These are phyloP conservation scores for Otus sunia DNA, from an alignment of 2,113 vertebrate species.

Conservation along the genomic window DNA sequence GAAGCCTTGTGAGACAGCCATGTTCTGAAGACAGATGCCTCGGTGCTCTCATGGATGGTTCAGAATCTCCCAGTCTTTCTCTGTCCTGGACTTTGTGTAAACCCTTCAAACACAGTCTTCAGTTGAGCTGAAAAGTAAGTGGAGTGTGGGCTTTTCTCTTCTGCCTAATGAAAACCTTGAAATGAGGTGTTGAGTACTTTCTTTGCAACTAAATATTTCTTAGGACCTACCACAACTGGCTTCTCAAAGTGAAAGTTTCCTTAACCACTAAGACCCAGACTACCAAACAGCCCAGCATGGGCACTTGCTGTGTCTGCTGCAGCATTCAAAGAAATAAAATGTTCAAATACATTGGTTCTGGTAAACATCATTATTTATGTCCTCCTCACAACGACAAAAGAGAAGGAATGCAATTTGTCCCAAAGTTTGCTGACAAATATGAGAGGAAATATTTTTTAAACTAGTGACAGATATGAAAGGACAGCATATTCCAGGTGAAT, in stretches of 20 bases:
- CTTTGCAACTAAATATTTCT: neutral
- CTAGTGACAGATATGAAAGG: conserved; percentile 27
- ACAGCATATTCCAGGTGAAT: conserved; percentile 43
- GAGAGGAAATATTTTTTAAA: conserved; percentile 21
- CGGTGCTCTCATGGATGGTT: fast-evolving
- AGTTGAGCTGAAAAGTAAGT: neutral
- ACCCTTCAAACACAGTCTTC: neutral
- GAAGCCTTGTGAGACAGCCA: neutral
- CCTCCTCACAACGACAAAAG: neutral
- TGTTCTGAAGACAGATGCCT: neutral
- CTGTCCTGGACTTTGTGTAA: neutral
- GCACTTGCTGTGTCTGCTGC: neutral
- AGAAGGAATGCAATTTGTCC: neutral
- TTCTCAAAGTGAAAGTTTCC: neutral
- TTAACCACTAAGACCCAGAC: neutral
- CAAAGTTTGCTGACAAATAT: neutral
- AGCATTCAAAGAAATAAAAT: neutral
- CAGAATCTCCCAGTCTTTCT: neutral
- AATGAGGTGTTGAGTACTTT: neutral
- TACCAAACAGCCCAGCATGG: neutral
- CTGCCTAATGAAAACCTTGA: neutral
- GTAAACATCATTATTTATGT: neutral
- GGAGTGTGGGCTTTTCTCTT: neutral
- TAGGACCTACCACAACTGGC: neutral
- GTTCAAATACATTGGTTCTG: neutral